A percentile compares a stretch with the other conserved stretches of the same genome.
Evolutionary conservation across 2,113 vertebrate genomes (phyloP).

Genomic region (Pitta sordida): DNA sequence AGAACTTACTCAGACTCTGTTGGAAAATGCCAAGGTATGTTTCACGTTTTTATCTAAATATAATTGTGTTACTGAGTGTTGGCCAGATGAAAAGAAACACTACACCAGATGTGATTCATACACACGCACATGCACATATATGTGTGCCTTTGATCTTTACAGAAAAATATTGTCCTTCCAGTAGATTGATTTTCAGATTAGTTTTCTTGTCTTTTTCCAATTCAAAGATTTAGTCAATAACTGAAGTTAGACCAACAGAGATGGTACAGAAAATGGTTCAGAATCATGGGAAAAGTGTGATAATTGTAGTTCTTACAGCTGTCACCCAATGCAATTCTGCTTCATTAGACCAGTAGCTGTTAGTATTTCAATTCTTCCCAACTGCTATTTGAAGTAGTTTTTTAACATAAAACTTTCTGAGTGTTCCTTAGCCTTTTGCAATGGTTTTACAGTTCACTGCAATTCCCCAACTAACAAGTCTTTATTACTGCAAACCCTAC

Average conservation of each 20-base stretch:
- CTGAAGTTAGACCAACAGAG: background rate
- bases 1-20: background rate
- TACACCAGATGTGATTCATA: background rate
- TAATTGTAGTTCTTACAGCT: background rate
- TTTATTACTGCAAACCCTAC: background rate
- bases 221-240: background rate
- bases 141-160: background rate
- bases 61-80: conserved; percentile 8
- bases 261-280: background rate
- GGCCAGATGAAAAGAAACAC: conserved; percentile 38
- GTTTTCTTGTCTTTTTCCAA: background rate
- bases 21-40: background rate
- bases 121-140: background rate
- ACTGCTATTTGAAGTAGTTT: background rate
- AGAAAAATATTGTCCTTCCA: background rate
- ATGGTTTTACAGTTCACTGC: background rate
- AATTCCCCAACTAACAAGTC: background rate
- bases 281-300: background rate
- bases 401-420: background rate
- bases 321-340: background rate
- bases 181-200: background rate
- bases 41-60: conserved; percentile 37
- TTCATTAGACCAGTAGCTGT: background rate
- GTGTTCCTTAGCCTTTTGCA: background rate
- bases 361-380: background rate